Percentiles rank a stretch among this genome's conserved stretches.
These are phyloP conservation scores for Hydrotaea cyrtoneurina DNA, from an alignment of 2,888 invertebrate species.

Conservation along the genomic window DNA sequence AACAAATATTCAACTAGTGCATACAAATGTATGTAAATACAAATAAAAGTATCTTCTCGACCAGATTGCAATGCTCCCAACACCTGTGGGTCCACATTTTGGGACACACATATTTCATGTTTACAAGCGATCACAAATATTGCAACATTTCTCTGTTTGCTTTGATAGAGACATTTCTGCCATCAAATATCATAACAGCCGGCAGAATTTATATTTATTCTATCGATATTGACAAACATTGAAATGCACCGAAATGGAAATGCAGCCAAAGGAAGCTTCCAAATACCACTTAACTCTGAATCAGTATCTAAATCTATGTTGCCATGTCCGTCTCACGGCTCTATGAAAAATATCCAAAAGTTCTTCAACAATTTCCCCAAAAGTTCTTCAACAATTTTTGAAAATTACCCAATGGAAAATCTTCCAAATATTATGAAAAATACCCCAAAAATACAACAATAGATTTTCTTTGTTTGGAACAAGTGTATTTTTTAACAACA, in stretches of 20 bases:
- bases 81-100: conserved; percentile 30
- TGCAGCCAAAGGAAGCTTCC: too few relatives aligned
- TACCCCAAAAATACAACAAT: too few relatives aligned
- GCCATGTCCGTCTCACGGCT: too few relatives aligned
- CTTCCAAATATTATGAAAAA: too few relatives aligned
- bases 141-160: conserved; percentile 24
- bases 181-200: conserved; percentile 50
- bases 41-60: neutral
- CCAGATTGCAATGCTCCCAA: neutral
- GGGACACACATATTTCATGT: conserved; percentile 22
- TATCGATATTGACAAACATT: neutral
- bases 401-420: too few relatives aligned
- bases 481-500: too few relatives aligned
- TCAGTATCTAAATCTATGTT: too few relatives aligned
- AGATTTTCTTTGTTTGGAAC: too few relatives aligned
- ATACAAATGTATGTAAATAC: neutral
- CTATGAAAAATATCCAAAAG: too few relatives aligned
- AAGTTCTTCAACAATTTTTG: too few relatives aligned
- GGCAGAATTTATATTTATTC: conserved; percentile 33
- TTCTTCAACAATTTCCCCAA: too few relatives aligned
- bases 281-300: too few relatives aligned
- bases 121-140: conserved; percentile 45
- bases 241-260: neutral
- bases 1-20: neutral
- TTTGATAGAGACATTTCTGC: conserved; percentile 20